Conservation (phyloP, 2,888 invertebrate genomes). For the Morpho deidamia region DNA sequence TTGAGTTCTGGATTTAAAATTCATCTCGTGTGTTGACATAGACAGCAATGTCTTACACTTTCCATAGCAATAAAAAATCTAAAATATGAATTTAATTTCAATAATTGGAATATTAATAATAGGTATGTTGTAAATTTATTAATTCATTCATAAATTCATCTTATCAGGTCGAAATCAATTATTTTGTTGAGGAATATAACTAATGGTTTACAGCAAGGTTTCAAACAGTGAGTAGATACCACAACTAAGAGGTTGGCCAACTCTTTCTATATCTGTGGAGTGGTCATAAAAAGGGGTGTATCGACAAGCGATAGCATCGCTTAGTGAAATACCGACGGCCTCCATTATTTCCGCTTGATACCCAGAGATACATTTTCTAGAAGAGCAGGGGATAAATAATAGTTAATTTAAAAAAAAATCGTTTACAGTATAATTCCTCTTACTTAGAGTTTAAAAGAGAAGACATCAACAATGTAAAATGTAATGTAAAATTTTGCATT, state of each 20-base stretch:
- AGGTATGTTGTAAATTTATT: too few species aligned
- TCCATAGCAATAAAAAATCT: too few species aligned
- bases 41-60: too few species aligned
- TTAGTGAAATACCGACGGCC: slow-evolving; percentile 62
- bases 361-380: slow-evolving; percentile 37
- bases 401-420: too few species aligned
- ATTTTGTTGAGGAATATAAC: slow-evolving; percentile 6
- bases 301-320: slow-evolving; percentile 68
- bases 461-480: too few species aligned
- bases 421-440: too few species aligned
- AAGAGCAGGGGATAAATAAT: slow-evolving; percentile 12
- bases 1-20: too few species aligned
- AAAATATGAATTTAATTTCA: too few species aligned
- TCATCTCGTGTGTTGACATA: too few species aligned
- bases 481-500: too few species aligned
- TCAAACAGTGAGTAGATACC: slow-evolving; percentile 10
- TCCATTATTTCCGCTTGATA: slow-evolving; percentile 52
- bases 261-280: slow-evolving; percentile 53
- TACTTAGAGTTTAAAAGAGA: too few species aligned
- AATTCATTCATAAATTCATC: neutral
- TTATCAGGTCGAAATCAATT: neutral
- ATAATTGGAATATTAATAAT: too few species aligned
- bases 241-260: slow-evolving; percentile 41
- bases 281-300: slow-evolving; percentile 67
- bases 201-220: slow-evolving; percentile 12